Base-by-base conservation (phyloP, 2,888 invertebrate genomes). In the Abrostola tripartita region DNA sequence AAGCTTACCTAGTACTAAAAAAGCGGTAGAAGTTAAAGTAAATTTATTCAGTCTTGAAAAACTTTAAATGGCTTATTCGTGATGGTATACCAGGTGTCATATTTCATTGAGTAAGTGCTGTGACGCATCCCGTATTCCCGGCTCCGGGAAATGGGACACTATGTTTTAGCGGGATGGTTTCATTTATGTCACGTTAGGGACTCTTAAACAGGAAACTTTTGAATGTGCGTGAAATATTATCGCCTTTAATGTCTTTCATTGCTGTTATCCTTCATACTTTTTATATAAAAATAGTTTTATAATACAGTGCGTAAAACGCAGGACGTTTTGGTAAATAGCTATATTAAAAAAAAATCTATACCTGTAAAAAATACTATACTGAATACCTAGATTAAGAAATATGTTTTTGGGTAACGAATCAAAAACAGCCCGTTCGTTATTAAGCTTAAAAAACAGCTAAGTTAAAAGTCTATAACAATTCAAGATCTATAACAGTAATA, bases 51-150 rank as follows among this genome's bases (percentile, higher is more conserved):
- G 54, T 64, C 37, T 52, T 37, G 37, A 7, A 50, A 14, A 69
- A 72, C 61, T 72, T 71, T 65, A 67, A 76, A 79, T 67, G 65
- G 56, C 69, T 57, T 59, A 59, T 67, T 72, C 60, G 59, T 79
- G 72, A n/a, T n/a, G n/a, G n/a, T n/a, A n/a, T 75, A 55, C 38
- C 56, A 60, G 57, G 54, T 65, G 55, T 66, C 61, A 59, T 61
- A 71, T 76, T 72, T 68, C 59, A 67, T 53, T 47, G 24, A 49
- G 14, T 60, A 52, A 78, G 60, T 64, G 66, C 52, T 68, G 61
- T 49, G 61, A 49, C 35, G 49, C 44, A 51, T 58, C 47, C 14
- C 41, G 14, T 57, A 61, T 72, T 56, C 49, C 52, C 49, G 58
- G 42, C 24, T 61, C 8, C 60, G 52, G 72, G 57, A 72, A 71